A percentile compares a stretch with the other conserved stretches of the same genome.
phyloP scores from a whole-genome alignment of 2,797 vertebrate genomes.

The Rhabdophis nuchalis region DNA sequence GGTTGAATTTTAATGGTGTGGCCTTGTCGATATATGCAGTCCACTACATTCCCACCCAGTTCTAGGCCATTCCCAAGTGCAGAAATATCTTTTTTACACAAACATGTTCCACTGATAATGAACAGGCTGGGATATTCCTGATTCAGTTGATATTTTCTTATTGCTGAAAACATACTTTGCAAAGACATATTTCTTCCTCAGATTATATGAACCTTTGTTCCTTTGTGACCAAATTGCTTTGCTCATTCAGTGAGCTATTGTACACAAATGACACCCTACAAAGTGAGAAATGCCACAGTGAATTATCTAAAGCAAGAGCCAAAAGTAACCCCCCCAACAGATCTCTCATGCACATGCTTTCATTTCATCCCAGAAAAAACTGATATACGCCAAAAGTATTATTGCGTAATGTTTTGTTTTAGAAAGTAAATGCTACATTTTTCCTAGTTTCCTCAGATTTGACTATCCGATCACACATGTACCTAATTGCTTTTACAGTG shows the following conservation, averaged over 20 bases:
- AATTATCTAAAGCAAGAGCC: not conserved
- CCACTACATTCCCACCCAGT: not conserved
- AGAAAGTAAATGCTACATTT: not conserved
- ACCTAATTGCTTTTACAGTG: not conserved
- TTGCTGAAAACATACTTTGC: not conserved
- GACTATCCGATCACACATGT: not conserved
- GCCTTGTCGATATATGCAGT: not conserved
- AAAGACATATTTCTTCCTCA: not conserved
- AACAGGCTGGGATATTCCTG: accelerated
- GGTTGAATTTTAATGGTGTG: not conserved
- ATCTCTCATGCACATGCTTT: not conserved
- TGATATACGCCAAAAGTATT: not conserved
- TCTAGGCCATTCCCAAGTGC: not conserved
- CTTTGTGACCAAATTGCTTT: not conserved
- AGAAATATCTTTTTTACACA: slow-evolving; percentile 10
- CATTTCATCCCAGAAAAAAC: not conserved
- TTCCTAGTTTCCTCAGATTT: not conserved
- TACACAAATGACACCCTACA: not conserved
- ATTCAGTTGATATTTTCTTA: not conserved
- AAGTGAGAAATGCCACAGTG: not conserved
- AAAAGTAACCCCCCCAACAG: not conserved
- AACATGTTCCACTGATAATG: not conserved
- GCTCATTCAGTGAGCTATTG: not conserved
- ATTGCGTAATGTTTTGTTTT: not conserved
- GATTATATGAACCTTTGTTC: not conserved